phyloP scores from a whole-genome alignment of 1,140 invertebrate species.

The Orius laevigatus region DNA sequence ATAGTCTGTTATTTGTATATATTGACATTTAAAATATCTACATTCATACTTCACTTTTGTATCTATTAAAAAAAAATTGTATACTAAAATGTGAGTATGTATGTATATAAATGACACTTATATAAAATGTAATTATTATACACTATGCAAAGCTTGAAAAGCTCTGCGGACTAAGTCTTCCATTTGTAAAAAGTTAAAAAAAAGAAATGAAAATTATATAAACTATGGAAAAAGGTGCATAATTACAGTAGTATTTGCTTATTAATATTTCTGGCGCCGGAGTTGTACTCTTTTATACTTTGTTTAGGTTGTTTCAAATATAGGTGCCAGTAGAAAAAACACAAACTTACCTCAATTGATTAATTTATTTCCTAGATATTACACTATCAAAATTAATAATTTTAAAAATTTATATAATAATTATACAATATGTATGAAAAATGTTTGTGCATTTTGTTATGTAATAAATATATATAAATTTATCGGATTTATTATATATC shows the following conservation, averaged over 20 bases:
- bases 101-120: slow-evolving; percentile 3
- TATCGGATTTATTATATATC: no score
- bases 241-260: slow-evolving; percentile 13
- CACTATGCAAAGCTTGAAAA: slow-evolving; percentile 11
- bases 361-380: no score
- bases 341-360: no score
- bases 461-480: no score
- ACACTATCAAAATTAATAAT: no score
- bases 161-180: slow-evolving; percentile 13
- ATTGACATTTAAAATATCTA: slow-evolving; percentile 10
- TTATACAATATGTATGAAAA: no score
- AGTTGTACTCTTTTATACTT: not conserved
- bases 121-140: not conserved
- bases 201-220: slow-evolving; percentile 10
- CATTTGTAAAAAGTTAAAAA: slow-evolving; percentile 13
- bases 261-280: slow-evolving; percentile 8
- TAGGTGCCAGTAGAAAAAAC: no score
- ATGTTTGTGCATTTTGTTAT: no score
- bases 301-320: no score
- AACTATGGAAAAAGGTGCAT: no score
- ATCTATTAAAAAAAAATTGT: not conserved
- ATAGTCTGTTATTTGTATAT: slow-evolving; percentile 15
- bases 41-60: not conserved
- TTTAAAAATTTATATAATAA: no score
- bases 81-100: not conserved